These are phyloP conservation scores for Triops cancriformis DNA, from an alignment of 1,140 invertebrate species.

Conservation along the genomic window DNA sequence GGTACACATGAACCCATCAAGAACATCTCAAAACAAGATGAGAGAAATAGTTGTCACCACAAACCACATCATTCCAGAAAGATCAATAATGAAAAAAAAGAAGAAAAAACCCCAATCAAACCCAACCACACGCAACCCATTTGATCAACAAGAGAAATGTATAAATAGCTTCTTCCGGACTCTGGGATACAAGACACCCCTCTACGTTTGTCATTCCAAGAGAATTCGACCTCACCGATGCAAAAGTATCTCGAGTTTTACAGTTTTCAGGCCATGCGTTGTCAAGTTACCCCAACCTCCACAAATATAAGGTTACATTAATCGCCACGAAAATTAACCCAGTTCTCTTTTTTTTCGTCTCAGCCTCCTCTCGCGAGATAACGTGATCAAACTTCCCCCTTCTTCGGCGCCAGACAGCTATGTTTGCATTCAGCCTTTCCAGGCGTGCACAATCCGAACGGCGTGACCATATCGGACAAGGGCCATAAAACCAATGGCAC, in stretches of 20 bases:
- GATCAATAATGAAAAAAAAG: not conserved
- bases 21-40: not conserved
- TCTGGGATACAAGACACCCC: not conserved
- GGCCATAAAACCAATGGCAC: not conserved
- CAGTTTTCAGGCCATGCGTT: not conserved
- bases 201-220: not conserved
- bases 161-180: not conserved
- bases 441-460: not conserved
- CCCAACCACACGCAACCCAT: conserved; percentile 1
- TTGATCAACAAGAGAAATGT: not conserved
- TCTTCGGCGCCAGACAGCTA: not conserved
- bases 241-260: not conserved
- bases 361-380: not conserved
- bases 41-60: not conserved
- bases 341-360: not conserved
- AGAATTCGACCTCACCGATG: not conserved
- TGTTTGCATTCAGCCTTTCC: not conserved
- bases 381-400: not conserved
- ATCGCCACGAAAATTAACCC: not conserved
- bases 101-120: not conserved
- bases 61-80: not conserved
- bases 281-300: not conserved
- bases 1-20: not conserved
- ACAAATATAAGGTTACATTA: not conserved
- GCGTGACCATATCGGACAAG: conserved; percentile 8